Percentiles rank a stretch among this genome's conserved stretches.
Evolutionary conservation across 2,113 vertebrate species (phyloP).

Genomic region (Scortum barcoo): DNA sequence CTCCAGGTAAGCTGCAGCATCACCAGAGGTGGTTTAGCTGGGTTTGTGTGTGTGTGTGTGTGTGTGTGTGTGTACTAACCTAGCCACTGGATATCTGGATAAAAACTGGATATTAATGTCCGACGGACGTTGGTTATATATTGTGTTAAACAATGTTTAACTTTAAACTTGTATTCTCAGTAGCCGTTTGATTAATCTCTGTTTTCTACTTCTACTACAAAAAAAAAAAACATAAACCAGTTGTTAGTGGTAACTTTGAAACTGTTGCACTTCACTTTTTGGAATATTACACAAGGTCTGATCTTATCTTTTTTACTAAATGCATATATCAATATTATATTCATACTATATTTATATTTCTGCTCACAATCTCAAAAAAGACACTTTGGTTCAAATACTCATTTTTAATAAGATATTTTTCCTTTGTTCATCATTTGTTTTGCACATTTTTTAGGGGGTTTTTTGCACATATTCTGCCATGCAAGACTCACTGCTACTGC

Average conservation of each 20-base stretch:
- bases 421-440: conserved; percentile 1
- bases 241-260: not conserved
- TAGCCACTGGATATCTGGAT: not conserved
- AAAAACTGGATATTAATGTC: not conserved
- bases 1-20: conserved; percentile 85
- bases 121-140: not conserved
- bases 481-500: not conserved
- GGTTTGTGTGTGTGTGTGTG: not conserved
- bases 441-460: conserved; percentile 20
- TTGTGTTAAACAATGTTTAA: not conserved
- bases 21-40: not conserved
- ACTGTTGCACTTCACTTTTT: not conserved
- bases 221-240: not conserved
- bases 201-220: not conserved
- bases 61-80: not conserved
- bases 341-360: not conserved
- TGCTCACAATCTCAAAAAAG: not conserved
- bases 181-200: not conserved
- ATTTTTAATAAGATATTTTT: not conserved
- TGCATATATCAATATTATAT: not conserved
- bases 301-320: not conserved
- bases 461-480: conserved; percentile 6
- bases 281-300: not conserved
- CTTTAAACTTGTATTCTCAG: not conserved
- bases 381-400: not conserved